Base-by-base conservation (phyloP, 2,113 vertebrate genomes). In the Ahaetulla prasina region DNA sequence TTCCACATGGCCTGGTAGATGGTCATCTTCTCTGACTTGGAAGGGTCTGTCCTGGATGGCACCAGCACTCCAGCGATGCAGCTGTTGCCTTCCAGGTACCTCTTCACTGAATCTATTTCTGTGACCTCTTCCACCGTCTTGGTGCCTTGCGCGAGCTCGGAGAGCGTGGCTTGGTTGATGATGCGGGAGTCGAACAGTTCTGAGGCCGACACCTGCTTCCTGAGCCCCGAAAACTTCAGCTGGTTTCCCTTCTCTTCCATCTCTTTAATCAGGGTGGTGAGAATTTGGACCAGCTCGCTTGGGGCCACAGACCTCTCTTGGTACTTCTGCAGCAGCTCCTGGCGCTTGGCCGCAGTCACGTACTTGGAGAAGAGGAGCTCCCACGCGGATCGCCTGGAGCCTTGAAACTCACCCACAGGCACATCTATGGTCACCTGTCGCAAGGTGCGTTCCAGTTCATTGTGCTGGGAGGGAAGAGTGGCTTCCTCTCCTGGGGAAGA, bases 41-140 rank as follows among this genome's bases (percentile, higher is more conserved):
- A 96, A 89, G 98, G 97, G 85, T 98, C 97, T 88, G 97, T 98
- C 93, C 93, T 95, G 85, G 97, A 88, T 54, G 98, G 98, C 43
- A 97, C 12, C 96, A 97, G 96, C 52, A 99, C 97, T 5, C 99
- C 99, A 0, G 98, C 98, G 47, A 99, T 98, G 95, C 97, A 96
- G 94, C 97, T 92, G 0, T 97, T 97, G 39, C 97, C 97, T 30
- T 96, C 92, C 84, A 99, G 96, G 95, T 98, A 98, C 8, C 94
- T 93, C 93, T 94, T 97, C n/a, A 98, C 97, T 0, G 95, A 96
- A 60, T 96, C 96, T 96, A 96, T 97, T 80, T 97, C 22, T 0
- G 93, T 95, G 91, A 97, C 95, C 96, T 97, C 96, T 92, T 95
- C 80, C 47, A 93, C 90, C 0, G 94, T 96, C 93, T 91, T 94